Evolutionary conservation across 2,797 vertebrate species (phyloP), one percentile per base, ranked within the genome.

Genomic region (Nyctalus aviator): DNA sequence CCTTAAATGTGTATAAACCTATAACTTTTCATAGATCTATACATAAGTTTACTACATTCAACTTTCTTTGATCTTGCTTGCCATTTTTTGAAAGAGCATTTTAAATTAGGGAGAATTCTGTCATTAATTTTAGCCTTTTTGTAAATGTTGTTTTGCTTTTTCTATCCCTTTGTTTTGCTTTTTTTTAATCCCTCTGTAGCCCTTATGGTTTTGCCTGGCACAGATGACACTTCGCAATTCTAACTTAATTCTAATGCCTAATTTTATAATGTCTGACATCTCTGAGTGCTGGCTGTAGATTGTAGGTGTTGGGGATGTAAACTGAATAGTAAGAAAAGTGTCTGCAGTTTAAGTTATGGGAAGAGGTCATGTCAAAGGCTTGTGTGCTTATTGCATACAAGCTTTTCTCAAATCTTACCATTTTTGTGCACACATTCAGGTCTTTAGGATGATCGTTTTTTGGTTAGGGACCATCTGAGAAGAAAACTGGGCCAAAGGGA

Each of bases 401-500:
- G 18, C 85, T 81, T 90, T 91, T 55, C 37, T 71, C 53, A 95
- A 2, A 79, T 81, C 37, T 94, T 86, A 62, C 5, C 27, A 30
- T 93, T 93, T 84, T 37, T 91, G 35, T 71, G 7, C 44, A 41
- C 15, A 59, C 55, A 53, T 82, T 46, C 25, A 91, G 71, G 35
- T 53, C 53, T 95, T 83, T 64, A 75, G n/a, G 35, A 41, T 84
- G 41, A 91, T 96, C 12, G 1, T 93, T 95, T 62, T 96, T 90
- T 90, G 53, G 44, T 87, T 94, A 85, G 69, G 84, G 82, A 91
- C 78, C 59, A 73, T 93, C n/a, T 82, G 73, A 93, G 78, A 88
- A 69, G 84, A 94, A 95, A 96, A 30, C 77, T 62, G 46, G 23
- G 84, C 77, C 73, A 57, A 90, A 78, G 95, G 91, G 48, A 86